Evolutionary conservation across 2,888 invertebrate species (phyloP).

Genomic region (Linnaemya tessellans): DNA sequence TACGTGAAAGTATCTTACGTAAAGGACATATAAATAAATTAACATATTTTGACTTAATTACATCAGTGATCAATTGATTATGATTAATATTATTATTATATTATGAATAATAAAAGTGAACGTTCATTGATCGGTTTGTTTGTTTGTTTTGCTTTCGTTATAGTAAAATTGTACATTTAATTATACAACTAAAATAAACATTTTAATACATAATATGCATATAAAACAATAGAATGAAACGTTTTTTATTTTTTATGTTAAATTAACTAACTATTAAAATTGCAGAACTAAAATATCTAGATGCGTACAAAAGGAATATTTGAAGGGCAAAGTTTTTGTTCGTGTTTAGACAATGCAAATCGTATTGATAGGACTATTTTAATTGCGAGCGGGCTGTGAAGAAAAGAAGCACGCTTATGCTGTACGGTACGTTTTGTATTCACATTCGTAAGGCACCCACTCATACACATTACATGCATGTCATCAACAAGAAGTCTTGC

Average conservation of each 20-base stretch:
- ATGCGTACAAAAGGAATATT: constrained; percentile 19
- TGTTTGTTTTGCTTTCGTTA: constrained; percentile 62
- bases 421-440: no score
- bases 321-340: background rate
- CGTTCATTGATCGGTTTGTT: constrained; percentile 39
- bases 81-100: constrained; percentile 21
- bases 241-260: background rate
- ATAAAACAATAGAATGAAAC: constrained; percentile 28
- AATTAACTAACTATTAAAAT: constrained; percentile 36
- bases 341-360: no score
- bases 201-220: constrained; percentile 5
- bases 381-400: no score
- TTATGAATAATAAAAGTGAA: constrained; percentile 43
- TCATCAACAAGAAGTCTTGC: no score
- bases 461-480: no score
- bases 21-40: constrained; percentile 47
- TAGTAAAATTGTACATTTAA: constrained; percentile 70
- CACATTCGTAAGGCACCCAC: no score
- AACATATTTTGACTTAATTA: constrained; percentile 45
- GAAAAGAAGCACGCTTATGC: no score
- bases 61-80: constrained; percentile 16
- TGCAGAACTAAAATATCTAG: constrained; percentile 1
- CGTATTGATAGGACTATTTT: no score
- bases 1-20: constrained; percentile 17
- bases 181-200: constrained; percentile 24